Base-by-base conservation (phyloP, 2,113 vertebrate species). In the Synchiropus splendidus region DNA sequence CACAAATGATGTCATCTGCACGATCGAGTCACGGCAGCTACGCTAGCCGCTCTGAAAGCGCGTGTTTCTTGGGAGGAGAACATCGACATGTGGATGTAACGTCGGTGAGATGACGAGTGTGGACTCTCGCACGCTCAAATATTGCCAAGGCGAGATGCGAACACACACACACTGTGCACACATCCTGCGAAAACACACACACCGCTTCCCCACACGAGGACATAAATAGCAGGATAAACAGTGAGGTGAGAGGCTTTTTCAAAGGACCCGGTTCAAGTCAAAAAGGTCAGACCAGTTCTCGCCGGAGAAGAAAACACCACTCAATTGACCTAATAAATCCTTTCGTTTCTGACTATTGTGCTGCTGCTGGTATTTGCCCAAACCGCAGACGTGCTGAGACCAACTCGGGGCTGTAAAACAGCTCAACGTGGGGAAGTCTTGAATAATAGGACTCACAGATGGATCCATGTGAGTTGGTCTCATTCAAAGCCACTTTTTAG, bases 141-240 rank as follows among this genome's bases (percentile, higher is more conserved):
- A 27, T 27, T 27, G 33, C 12, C 17, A 18, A 15, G 17, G 42
- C 42, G 17, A 1, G 21, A 13, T n/a, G 6, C 31, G 2, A 9
- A 16, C 21, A 51, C 50, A 51, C 48, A 55, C 45, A 58, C 31
- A 46, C 42, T 35, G 34, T 44, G 38, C 46, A 55, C 27, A 52
- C 39, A 64, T 27, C 21, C 21, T 27, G 21, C 62, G 64, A n/a
- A 41, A 35, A 61, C 51, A 64, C 48, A 47, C 43, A 41, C 55
- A 51, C 54, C 34, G 42, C 45, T 18, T 64, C 42, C 51, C 44
- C 51, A 45, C 67, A 53, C 42, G 21, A 36, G 58, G 61, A 72
- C 75, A 76, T 43, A 79, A 81, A 81, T 80, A 82, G 72, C 52
- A 64, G 61, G 56, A 81, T 70, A 81, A 81, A 82, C 51, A 80